Evolutionary conservation across 37 sponge, comb jelly and placozoan genomes (phyloP), one percentile per base, ranked within the genome.

Genomic region (Cladorhizidae sp.): DNA sequence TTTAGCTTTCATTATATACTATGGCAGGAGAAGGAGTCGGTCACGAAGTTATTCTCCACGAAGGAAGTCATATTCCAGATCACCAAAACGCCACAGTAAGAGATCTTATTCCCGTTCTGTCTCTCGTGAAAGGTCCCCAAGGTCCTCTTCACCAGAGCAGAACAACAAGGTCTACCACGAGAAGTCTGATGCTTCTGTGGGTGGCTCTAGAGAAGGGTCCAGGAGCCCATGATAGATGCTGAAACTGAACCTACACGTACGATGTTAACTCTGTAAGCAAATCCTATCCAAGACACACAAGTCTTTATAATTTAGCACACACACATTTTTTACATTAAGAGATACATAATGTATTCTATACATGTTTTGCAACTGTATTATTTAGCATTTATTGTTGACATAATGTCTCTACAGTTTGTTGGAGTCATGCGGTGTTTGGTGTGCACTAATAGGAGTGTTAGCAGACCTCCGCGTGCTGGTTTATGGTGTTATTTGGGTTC

Each of bases 41-140:
- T 73, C 73, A 6, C 70, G 82, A 5, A 87, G 88, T 40, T 73
- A 63, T 37, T 81, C 82, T 36, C 88, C 81, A 35, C 42, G 79
- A 28, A 71, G 86, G 56, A 81, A 73, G 49, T 50, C 72, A 28
- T 72, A 39, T 42, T 76, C 57, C 41, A 36, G 18, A 11, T 72
- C 68, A 21, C 79, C 54, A 1, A 57, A 25, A 52, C 75, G 42
- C 43, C 62, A 52, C 11, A 41, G 49, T 11, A 61, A 37, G 79
- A 54, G 76, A 31, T 68, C 69, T 5, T 40, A 28, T 42, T 82
- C 75, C 26, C 45, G 72, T 20, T 88, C 83, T 7, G 59, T n/a
- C 39, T 88, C 88, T 15, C 61, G 83, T 5, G 83, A 83, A 64
- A 68, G 72, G 21, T 78, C 89, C 28, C 78, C 64, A 52, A 29